Evolutionary conservation across 2,113 vertebrate genomes (phyloP), one percentile per base, ranked within the genome.

Genomic region (Albula goreensis): DNA sequence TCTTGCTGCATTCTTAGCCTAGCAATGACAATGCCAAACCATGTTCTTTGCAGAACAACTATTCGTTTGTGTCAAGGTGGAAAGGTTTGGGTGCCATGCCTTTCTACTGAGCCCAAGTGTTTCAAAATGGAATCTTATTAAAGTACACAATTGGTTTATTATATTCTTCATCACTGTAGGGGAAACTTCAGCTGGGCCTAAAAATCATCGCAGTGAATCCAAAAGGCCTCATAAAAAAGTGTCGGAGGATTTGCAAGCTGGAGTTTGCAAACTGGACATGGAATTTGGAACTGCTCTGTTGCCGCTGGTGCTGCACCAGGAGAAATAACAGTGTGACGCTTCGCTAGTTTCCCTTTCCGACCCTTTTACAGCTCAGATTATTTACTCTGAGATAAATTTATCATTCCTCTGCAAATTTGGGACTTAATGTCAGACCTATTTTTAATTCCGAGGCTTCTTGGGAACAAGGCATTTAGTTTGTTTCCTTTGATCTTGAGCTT

Each of bases 21-120:
- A n/a, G 25, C 22, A 52, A 4, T 25, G 63, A 86, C 66, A 70
- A 66, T 63, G 49, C 53, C 13, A 80, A 48, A 15, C 22, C 50
- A n/a, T 17, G 17, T 66, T 85, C 17, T 85, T 81, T 81, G 60
- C 25, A 70, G 22, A 86, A 41, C 31, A 80, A 56, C 50, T 19
- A 70, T 17, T n/a, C 70, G 60, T 85, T 85, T 74, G 41, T 12
- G 41, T 57, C 17, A 51, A 5, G 52, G 7, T 51, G 50, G 19
- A 22, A 82, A 50, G 22, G 22, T 51, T 78, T 53, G 56, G 77
- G 52, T 60, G 77, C 41, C 12, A 66, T 85, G n/a, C 41, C 52
- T 85, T 49, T 85, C 41, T 22, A 25, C 31, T 50, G 12, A 13
- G 48, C 60, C 83, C 57, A 31, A 41, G 15, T 13, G 9, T 13